phyloP scores from a whole-genome alignment of 2,888 invertebrate genomes.

The Drosophila cracens region DNA sequence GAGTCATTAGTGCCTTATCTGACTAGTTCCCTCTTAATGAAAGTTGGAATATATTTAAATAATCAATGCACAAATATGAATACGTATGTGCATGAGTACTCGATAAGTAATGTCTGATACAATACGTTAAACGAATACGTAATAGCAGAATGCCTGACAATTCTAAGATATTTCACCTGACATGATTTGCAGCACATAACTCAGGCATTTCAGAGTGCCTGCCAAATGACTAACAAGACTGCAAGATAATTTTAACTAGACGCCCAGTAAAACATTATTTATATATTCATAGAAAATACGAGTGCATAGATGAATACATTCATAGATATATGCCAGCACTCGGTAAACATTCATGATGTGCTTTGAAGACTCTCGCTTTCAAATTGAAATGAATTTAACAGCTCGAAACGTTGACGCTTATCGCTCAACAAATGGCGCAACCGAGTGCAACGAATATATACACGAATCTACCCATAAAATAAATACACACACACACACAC shows the following conservation, averaged over 20 bases:
- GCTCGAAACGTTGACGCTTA: conserved; percentile 40
- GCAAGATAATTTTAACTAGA: conserved; percentile 22
- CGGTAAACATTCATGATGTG: conserved; percentile 31
- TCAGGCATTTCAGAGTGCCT: conserved; percentile 12
- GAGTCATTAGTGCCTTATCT: too few relatives aligned
- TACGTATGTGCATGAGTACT: too few relatives aligned
- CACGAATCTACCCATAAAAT: conserved; percentile 18
- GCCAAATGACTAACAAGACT: conserved; percentile 32
- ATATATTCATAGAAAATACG: conserved; percentile 9
- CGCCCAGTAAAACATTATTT: conserved; percentile 3
- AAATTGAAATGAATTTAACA: conserved; percentile 49
- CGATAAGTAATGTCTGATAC: neutral
- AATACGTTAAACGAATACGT: neutral
- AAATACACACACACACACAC: conserved; percentile 3
- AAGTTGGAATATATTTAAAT: too few relatives aligned
- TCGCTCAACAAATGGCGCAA: conserved; percentile 49
- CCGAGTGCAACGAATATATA: conserved; percentile 61
- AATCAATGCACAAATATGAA: too few relatives aligned
- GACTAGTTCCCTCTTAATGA: too few relatives aligned
- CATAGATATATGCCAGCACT: neutral
- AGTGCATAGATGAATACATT: neutral
- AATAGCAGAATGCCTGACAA: conserved; percentile 15
- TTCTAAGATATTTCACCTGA: neutral
- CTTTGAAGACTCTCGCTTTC: conserved; percentile 50
- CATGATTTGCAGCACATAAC: neutral